Conservation (phyloP, 2,888 invertebrate genomes). For the Rosalia funebris region DNA sequence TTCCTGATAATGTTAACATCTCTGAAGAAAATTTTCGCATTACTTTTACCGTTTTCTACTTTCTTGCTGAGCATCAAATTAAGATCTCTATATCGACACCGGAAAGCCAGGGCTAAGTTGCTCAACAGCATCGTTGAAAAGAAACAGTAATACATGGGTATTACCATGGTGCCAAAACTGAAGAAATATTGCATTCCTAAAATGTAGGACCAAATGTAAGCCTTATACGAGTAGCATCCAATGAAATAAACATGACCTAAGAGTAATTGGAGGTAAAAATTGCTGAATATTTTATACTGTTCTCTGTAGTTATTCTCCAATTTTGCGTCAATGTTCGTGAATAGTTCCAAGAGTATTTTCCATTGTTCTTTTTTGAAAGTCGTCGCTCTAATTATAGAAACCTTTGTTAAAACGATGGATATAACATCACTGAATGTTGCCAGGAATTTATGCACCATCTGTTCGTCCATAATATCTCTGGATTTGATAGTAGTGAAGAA, state of each 20-base stretch:
- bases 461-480: slow-evolving; percentile 7
- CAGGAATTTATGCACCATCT: slow-evolving; percentile 11
- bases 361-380: background rate
- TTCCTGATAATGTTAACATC: slow-evolving; percentile 5
- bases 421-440: slow-evolving; percentile 8
- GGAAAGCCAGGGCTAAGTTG: slow-evolving; percentile 4
- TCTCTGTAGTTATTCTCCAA: slow-evolving; percentile 4
- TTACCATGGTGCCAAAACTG: slow-evolving; percentile 12
- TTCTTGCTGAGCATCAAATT: slow-evolving; percentile 11
- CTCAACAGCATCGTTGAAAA: slow-evolving; percentile 6
- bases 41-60: background rate
- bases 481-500: slow-evolving; percentile 2
- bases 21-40: background rate
- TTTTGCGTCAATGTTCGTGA: background rate
- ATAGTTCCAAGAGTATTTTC: background rate
- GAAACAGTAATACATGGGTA: slow-evolving; percentile 17
- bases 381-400: background rate
- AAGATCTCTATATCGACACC: slow-evolving; percentile 12
- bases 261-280: background rate
- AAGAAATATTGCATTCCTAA: slow-evolving; percentile 5
- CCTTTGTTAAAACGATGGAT: background rate
- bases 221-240: slow-evolving; percentile 8
- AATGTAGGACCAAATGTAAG: slow-evolving; percentile 5
- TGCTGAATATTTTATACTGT: background rate
- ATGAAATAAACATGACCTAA: slow-evolving; percentile 10